Base-by-base conservation (phyloP, 2,888 invertebrate genomes). In the Automeris io region DNA sequence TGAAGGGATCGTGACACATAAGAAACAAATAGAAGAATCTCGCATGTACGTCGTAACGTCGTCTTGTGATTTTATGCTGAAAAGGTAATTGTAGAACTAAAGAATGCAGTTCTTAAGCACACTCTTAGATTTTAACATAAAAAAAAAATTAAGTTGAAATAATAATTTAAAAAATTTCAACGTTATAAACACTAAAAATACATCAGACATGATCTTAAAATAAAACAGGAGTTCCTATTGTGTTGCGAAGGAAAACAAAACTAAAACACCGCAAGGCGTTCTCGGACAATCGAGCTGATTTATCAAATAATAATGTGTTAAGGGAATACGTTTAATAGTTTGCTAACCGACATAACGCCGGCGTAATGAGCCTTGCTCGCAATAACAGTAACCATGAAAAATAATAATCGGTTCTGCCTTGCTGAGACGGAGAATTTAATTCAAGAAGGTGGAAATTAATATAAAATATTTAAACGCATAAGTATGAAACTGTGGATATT, bases 351-450 rank as follows among this genome's bases (percentile, higher is more conserved):
- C 55, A 60, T 75, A 77, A 77, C 65, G 70, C 53, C 52, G 57
- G 60, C 49, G 61, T 82, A 82, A 81, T 76, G 72, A 73, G 67
- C 63, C 53, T 44, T 59, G 57, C 40, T 47, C 42, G 67, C 54
- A 61, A 76, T 83, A 81, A 82, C 82, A 70, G 64, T 85, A 75
- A 81, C 83, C 76, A 61, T 83, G 74, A 80, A 79, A 82, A 80
- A 77, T 82, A 82, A 83, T 77, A 74, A 72, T 70, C 61, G 35
- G 25, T 18, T 26, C 43, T 18, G 22, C 22, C 11, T 3, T 18
- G 32, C 22, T 32, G 37, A 32, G n/a, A n/a, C n/a, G n/a, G n/a
- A n/a, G n/a, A n/a, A 12, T 23, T 34, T 23, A 22, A 34, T 19
- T n/a, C n/a, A n/a, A n/a, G n/a, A n/a, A n/a, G n/a, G n/a, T n/a